Evolutionary conservation across 2,113 vertebrate genomes (phyloP), one percentile per base, ranked within the genome.

Genomic region (Bubo bubo): DNA sequence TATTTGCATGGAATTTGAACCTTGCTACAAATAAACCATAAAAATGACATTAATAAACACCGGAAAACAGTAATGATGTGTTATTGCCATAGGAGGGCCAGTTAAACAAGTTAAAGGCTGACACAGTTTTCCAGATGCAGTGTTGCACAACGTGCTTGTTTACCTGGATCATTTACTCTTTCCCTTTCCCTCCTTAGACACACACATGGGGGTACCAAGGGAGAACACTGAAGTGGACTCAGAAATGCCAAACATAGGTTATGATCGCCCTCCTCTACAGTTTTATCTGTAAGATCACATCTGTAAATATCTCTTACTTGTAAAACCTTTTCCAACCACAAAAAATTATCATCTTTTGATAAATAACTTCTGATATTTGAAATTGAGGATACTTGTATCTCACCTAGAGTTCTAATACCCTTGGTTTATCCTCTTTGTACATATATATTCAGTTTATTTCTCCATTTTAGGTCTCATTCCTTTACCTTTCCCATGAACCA

Each of bases 31-130:
- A 94, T 88, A 97, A 97, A 94, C 96, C 97, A 96, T 96, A 86
- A 94, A 95, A 97, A 97, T 92, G 75, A 94, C 92, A 97, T 97
- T 93, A 96, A 97, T 97, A 97, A 97, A 94, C 94, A 95, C 96
- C 93, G 92, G 95, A 96, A 97, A 96, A 87, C 47, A 47, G 85
- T 97, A 95, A 97, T 97, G 96, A 97, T 93, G 93, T 96, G 94
- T 96, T 97, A 52, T 30, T 95, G 84, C 93, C 84, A 95, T 82
- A 93, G 87, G 82, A 97, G 93, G 95, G 95, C 97, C 96, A 96
- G 97, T 96, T 66, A 47, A 90, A 93, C 96, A 50, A 93, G 96
- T 96, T 94, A 88, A 90, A 93, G 81, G 90, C 90, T 97, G 97
- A 95, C 95, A 96, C 95, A 97, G 77, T 96, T 97, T 83, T 95